phyloP scores from a whole-genome alignment of 2,797 vertebrate genomes.

The Myripristis jacobus region DNA sequence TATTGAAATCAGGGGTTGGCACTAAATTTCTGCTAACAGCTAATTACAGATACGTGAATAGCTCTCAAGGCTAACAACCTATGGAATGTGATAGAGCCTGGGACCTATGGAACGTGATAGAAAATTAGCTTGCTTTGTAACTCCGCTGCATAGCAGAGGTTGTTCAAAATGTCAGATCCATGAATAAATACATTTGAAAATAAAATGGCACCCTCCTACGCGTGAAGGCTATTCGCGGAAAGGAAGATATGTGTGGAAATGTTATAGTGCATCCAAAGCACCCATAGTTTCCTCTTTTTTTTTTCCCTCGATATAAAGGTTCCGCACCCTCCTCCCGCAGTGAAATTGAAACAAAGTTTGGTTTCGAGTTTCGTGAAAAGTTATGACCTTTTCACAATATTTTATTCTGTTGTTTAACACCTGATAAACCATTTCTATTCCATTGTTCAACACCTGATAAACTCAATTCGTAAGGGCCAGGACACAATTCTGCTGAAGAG shows the following conservation, averaged over 20 bases:
- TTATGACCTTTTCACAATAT: conserved; percentile 59
- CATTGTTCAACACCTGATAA: conserved; percentile 74
- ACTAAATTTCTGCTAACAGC: conserved; percentile 7
- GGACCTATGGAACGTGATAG: conserved; percentile 65
- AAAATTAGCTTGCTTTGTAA: conserved; percentile 74
- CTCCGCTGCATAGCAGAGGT: conserved; percentile 64
- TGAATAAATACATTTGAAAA: conserved; percentile 81
- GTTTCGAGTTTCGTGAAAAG: conserved; percentile 58
- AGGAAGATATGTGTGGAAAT: conserved; percentile 43
- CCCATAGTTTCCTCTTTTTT: conserved; percentile 12
- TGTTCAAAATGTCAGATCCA: conserved; percentile 78
- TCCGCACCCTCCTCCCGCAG: conserved; percentile 41
- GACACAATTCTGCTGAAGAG: conserved; percentile 75
- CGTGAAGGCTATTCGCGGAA: conserved; percentile 44
- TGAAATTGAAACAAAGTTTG: conserved; percentile 74
- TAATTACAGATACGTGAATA: conserved; percentile 37
- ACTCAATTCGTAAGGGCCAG: conserved; percentile 71
- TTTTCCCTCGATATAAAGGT: conserved; percentile 55
- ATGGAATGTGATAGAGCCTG: conserved; percentile 49
- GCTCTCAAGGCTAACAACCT: conserved; percentile 55
- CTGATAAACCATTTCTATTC: conserved; percentile 60
- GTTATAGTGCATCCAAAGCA: conserved; percentile 52
- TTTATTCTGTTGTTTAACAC: conserved; percentile 70
- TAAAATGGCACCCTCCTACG: conserved; percentile 73
- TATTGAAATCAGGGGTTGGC: background rate